phyloP scores from a whole-genome alignment of 1,140 invertebrate genomes.

The Apis laboriosa region DNA sequence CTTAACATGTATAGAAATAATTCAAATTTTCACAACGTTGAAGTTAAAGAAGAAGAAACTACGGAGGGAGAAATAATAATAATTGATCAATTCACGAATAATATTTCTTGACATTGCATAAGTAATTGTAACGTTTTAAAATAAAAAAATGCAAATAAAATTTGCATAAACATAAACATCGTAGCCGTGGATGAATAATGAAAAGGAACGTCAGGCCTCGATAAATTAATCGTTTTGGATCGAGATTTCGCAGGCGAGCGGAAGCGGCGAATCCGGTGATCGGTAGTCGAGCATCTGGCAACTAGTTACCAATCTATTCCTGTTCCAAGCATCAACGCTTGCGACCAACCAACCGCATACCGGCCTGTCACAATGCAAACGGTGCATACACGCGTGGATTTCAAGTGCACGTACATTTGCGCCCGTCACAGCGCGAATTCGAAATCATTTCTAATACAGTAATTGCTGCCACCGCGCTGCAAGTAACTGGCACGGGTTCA shows the following conservation, averaged over 20 bases:
- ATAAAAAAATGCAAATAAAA: too few species aligned
- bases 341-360: slow-evolving; percentile 31
- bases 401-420: slow-evolving; percentile 25
- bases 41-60: too few species aligned
- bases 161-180: too few species aligned
- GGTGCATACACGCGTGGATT: slow-evolving; percentile 35
- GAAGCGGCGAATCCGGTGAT: slow-evolving; percentile 53
- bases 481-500: slow-evolving; percentile 47
- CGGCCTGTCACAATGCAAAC: slow-evolving; percentile 25
- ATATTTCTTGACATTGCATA: too few species aligned
- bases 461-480: slow-evolving; percentile 37
- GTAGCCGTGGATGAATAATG: too few species aligned
- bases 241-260: slow-evolving; percentile 8
- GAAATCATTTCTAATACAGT: slow-evolving; percentile 55
- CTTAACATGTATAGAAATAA: too few species aligned
- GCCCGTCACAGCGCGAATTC: slow-evolving; percentile 14
- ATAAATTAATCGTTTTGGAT: not conserved
- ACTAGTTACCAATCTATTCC: slow-evolving; percentile 67
- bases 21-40: too few species aligned
- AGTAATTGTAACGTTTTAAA: too few species aligned
- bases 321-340: slow-evolving; percentile 47
- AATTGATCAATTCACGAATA: too few species aligned
- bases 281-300: slow-evolving; percentile 58
- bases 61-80: too few species aligned
- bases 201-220: too few species aligned